phyloP scores from a whole-genome alignment of 2,888 invertebrate genomes.

The Trichogramma dendrolimi region DNA sequence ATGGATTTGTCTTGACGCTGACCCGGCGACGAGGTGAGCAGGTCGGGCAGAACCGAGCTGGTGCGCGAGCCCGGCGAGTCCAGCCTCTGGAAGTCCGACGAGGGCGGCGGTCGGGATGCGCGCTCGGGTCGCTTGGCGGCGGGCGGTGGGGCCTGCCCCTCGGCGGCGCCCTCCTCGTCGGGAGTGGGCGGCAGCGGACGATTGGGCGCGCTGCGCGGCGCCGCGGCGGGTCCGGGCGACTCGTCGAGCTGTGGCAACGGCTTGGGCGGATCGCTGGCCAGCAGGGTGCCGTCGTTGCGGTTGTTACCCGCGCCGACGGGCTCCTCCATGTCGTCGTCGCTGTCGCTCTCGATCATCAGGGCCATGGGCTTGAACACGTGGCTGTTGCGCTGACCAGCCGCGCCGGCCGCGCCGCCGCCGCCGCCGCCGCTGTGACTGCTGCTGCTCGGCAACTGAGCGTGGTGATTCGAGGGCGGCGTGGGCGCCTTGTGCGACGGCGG shows the following conservation, averaged over 20 bases:
- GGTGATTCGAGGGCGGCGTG: conserved; percentile 50
- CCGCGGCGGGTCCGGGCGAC: conserved; percentile 43
- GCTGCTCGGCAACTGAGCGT: conserved; percentile 47
- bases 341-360: conserved; percentile 53
- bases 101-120: too few relatives aligned
- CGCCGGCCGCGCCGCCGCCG: conserved; percentile 32
- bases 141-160: conserved; percentile 83
- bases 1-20: conserved; percentile 88
- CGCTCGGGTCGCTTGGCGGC: conserved; percentile 68
- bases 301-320: conserved; percentile 79
- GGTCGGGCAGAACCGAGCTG: conserved; percentile 90
- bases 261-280: conserved; percentile 94
- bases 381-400: conserved; percentile 67
- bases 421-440: conserved; percentile 29
- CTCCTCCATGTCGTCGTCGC: conserved; percentile 78
- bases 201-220: conserved; percentile 70
- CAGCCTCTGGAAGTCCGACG: conserved; percentile 53
- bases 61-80: conserved; percentile 66
- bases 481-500: conserved; percentile 48
- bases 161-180: conserved; percentile 61
- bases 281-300: conserved; percentile 88
- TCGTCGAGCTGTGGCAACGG: conserved; percentile 67
- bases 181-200: conserved; percentile 92
- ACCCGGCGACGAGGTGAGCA: conserved; percentile 85
- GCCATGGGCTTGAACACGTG: conserved; percentile 88